Base-by-base conservation (phyloP, 2,113 vertebrate species). In the Chaenocephalus aceratus region DNA sequence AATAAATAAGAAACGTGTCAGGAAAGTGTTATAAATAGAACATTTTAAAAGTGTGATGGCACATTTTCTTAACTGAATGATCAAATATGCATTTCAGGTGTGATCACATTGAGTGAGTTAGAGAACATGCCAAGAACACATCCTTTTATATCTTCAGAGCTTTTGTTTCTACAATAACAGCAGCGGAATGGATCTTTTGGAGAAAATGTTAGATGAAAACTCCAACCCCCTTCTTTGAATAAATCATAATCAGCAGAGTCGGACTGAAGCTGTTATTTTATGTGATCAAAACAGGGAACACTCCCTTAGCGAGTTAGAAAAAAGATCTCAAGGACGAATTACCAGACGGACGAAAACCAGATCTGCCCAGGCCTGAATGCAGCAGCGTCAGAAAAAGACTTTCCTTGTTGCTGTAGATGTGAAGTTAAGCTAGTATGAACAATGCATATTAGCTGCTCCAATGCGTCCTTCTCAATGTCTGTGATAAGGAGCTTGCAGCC, bases 231-330 rank as follows among this genome's bases (percentile, higher is more conserved):
- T n/a, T 49, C 58, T 79, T 58, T 79, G 57, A 72, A 85, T 75
- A 69, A 78, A 75, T 84, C 73, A 80, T 53, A 73, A 77, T 77
- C 75, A 62, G 6, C 69, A 44, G 60, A 75, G 59, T 57, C 72
- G 44, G 60, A 83, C 79, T 61, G 34, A 30, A 60, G 58, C 73
- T 67, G 70, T 52, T 62, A 34, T 76, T 86, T 63, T 53, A 18
- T 72, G 52, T 36, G 72, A 72, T 80, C 54, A 60, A 80, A 70
- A 72, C 71, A 79, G 10, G n/a, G 18, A 62, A 23, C 1, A 26
- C 10, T 53, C 64, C 59, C 41, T 57, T n/a, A 3, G 21, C 2
- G 46, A 66, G 66, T 62, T 7, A 65, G 52, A 58, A 65, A 64
- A 68, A n/a, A 58, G 52, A 1, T n/a, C 66, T 59, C 65, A 78